Base-by-base conservation (phyloP, 2,797 vertebrate species). In the Percopsis omiscomaycus region DNA sequence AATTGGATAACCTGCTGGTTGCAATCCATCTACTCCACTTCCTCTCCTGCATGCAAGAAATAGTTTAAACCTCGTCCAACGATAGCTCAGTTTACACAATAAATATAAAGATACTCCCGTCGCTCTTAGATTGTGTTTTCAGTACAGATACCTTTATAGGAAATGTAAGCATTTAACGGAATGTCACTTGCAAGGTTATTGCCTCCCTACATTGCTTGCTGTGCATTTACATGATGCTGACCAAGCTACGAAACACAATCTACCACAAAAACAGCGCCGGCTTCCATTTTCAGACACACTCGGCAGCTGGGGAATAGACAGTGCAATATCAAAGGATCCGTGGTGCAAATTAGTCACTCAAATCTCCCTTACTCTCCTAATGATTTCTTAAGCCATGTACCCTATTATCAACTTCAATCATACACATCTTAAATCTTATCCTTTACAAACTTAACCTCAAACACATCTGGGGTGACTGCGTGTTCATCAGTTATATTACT, bases 101-200 rank as follows among this genome's bases (percentile, higher is more conserved):
- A 70, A 67, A 71, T 69, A 78, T 78, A 82, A 82, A 73, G 73
- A 86, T 78, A 73, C 77, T 77, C 64, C 76, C 16, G 53, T 70
- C 67, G 70, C 80, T 82, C 71, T 78, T 77, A 67, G 55, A 58
- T 73, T 46, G 58, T 84, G 86, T 90, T 89, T 85, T 86, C 75
- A 73, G 69, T 15, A 16, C 72, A 73, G 66, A 56, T 5, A 70
- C 66, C 53, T 83, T 85, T 83, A 89, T 80, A 82, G 84, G 82
- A 87, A 89, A 90, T 88, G 88, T 86, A 89, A 85, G 86, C 84
- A 73, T 90, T 92, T 86, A 91, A 89, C 75, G 13, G 80, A 90
- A 93, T 89, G 90, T 91, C 89, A 90, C 86, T 91, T 86, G 85
- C 90, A 92, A 92, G 92, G 91, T 93, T 89, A 93, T 60, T 80